Evolutionary conservation across 1,140 invertebrate species (phyloP), one percentile per base, ranked within the genome.

Genomic region (Cyclina sinensis): DNA sequence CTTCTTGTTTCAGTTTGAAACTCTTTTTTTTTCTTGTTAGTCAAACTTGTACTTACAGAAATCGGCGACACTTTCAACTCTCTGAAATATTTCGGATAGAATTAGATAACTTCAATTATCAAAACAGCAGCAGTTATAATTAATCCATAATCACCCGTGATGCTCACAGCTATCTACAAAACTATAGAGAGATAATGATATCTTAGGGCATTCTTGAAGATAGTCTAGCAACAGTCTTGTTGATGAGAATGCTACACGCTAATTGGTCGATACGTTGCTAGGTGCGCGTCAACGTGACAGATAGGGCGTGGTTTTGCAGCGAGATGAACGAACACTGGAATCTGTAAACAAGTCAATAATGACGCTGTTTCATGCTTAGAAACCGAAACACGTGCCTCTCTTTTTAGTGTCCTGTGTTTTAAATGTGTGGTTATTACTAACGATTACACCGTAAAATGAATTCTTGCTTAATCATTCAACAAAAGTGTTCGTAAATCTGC

Each of bases 241-340:
- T 35, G 59, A 30, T 32, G 54, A 81, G 82, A 84, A 48, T 84
- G 46, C 46, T 27, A 3, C 2, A 1, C 39, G 11, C 18, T 54
- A n/a, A 84, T 84, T 73, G 82, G 82, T 48, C 35, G 39, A 84
- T 46, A 18, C 65, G 82, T 84, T 84, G 82, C 82, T 84, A 48
- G 21, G 82, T 35, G 65, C n/a, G n/a, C 82, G 48, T 54, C 48
- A 70, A 43, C 32, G 24, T 84, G 82, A 73, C 82, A 84, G 62
- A 39, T 16, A 18, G 43, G 82, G 82, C 68, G 82, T 65, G 43
- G 48, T 39, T 32, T 73, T 43, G 68, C 39, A 74, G 54, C 54
- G 32, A 43, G 46, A 78, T 18, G 27, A 16, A 24, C 65, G 37
- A 37, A 70, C 65, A 16, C 65, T 70, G 65, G 65, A 70, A 70